These are phyloP conservation scores for Ormyrus nitidulus DNA, from an alignment of 2,888 invertebrate species.

Conservation along the genomic window DNA sequence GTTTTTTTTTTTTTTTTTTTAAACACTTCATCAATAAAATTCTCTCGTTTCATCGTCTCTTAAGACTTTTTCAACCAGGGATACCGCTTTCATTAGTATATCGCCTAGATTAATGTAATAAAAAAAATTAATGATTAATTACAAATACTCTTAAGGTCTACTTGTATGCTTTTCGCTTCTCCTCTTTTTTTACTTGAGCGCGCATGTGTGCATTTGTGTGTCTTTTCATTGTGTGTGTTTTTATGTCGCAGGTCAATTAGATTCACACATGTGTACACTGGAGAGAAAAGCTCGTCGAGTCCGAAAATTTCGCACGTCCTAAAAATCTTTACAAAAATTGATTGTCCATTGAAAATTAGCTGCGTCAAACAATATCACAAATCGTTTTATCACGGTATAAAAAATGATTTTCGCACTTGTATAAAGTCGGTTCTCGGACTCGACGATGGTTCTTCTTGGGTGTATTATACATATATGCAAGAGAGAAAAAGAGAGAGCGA, in stretches of 20 bases:
- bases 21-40: no score
- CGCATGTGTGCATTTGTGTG: slow-evolving; percentile 44
- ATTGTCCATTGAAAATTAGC: slow-evolving; percentile 7
- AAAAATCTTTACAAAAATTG: not conserved
- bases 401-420: no score
- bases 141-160: slow-evolving; percentile 44
- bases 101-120: slow-evolving; percentile 34
- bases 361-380: slow-evolving; percentile 2
- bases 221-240: slow-evolving; percentile 37
- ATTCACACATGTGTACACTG: slow-evolving; percentile 46
- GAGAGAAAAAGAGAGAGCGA: slow-evolving; percentile 44
- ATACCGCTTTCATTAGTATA: slow-evolving; percentile 22
- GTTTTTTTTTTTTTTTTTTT: not conserved
- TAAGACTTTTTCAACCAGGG: slow-evolving; percentile 15
- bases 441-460: slow-evolving; percentile 29
- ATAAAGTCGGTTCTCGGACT: not conserved
- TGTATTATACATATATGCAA: slow-evolving; percentile 36
- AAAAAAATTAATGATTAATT: slow-evolving; percentile 46
- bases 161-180: slow-evolving; percentile 38
- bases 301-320: not conserved
- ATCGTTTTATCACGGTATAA: no score
- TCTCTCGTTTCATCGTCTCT: not conserved
- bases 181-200: slow-evolving; percentile 37
- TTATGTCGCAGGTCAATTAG: slow-evolving; percentile 36
- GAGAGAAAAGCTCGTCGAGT: slow-evolving; percentile 33